Evolutionary conservation across 2,888 invertebrate genomes (phyloP).

Genomic region (Oxyteleia sp.): DNA sequence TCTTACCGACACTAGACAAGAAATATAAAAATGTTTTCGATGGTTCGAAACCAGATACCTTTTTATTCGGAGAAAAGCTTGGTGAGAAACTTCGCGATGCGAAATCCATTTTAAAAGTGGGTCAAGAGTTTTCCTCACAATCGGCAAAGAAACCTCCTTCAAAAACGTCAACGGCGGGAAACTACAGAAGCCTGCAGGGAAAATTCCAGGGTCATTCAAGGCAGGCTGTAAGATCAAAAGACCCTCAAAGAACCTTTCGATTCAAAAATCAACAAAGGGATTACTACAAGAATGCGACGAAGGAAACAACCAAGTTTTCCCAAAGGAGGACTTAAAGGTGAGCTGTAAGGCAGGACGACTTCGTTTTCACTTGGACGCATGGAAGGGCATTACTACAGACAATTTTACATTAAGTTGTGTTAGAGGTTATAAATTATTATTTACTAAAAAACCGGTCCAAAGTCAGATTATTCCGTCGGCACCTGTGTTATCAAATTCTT

Average conservation of each 20-base stretch:
- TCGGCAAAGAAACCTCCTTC: no score
- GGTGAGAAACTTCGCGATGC: no score
- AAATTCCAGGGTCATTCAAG: no score
- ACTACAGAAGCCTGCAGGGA: no score
- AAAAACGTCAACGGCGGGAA: no score
- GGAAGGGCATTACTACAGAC: neutral
- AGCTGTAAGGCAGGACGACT: neutral
- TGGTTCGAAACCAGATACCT: neutral
- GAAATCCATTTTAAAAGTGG: no score
- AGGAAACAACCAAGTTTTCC: neutral
- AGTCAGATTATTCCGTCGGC: neutral
- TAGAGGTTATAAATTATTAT: neutral
- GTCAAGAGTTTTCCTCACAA: no score
- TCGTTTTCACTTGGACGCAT: neutral
- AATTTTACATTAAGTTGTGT: neutral
- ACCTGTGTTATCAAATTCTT: neutral
- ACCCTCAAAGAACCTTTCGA: neutral
- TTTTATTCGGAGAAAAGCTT: no score
- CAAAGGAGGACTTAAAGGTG: neutral
- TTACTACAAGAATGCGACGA: neutral
- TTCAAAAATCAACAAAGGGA: neutral
- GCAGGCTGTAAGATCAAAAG: neutral
- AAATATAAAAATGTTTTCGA: conserved; percentile 13
- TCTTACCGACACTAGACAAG: conserved; percentile 1
- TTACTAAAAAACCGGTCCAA: neutral